A percentile compares a stretch with the other conserved stretches of the same genome.
These are phyloP conservation scores for Emydura subglobosa DNA, from an alignment of 2,113 vertebrate genomes.

Conservation along the genomic window DNA sequence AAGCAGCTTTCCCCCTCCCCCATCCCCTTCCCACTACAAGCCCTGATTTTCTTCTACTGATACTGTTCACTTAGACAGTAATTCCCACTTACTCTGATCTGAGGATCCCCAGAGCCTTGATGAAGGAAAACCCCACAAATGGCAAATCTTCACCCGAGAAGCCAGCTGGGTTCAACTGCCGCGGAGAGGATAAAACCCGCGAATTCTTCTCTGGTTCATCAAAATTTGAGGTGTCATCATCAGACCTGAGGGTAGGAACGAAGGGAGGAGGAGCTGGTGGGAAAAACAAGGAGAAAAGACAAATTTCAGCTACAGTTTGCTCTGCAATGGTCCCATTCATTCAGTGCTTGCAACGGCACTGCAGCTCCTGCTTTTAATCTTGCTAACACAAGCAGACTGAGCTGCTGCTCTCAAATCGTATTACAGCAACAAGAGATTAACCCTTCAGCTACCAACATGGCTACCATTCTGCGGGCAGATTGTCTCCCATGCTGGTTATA, in stretches of 20 bases:
- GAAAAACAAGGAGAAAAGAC: slow-evolving; percentile 81
- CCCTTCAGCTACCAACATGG: slow-evolving; percentile 84
- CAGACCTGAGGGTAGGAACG: slow-evolving; percentile 89
- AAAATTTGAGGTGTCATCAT: slow-evolving; percentile 95
- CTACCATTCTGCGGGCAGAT: slow-evolving; percentile 80
- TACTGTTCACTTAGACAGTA: slow-evolving; percentile 58
- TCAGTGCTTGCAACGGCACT: slow-evolving; percentile 81
- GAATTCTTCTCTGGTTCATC: slow-evolving; percentile 92
- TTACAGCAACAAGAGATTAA: slow-evolving; percentile 89
- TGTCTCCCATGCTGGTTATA: slow-evolving; percentile 47
- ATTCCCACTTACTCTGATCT: slow-evolving; percentile 89
- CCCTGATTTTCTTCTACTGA: slow-evolving; percentile 19
- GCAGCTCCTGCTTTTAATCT: slow-evolving; percentile 90
- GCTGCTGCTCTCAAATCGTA: slow-evolving; percentile 81
- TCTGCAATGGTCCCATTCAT: slow-evolving; percentile 78
- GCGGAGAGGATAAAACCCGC: slow-evolving; percentile 87
- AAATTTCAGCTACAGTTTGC: slow-evolving; percentile 79
- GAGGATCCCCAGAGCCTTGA: slow-evolving; percentile 82
- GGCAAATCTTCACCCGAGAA: slow-evolving; percentile 88
- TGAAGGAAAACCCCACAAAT: slow-evolving; percentile 91
- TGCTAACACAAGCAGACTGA: slow-evolving; percentile 87
- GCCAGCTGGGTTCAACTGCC: slow-evolving; percentile 88
- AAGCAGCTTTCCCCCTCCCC: slow-evolving; percentile 32
- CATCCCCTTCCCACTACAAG: slow-evolving; percentile 29
- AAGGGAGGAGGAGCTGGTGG: slow-evolving; percentile 93